Percentiles rank a stretch among this genome's conserved stretches.
phyloP scores from a whole-genome alignment of 2,797 vertebrate species.

The Prunella strophiata region DNA sequence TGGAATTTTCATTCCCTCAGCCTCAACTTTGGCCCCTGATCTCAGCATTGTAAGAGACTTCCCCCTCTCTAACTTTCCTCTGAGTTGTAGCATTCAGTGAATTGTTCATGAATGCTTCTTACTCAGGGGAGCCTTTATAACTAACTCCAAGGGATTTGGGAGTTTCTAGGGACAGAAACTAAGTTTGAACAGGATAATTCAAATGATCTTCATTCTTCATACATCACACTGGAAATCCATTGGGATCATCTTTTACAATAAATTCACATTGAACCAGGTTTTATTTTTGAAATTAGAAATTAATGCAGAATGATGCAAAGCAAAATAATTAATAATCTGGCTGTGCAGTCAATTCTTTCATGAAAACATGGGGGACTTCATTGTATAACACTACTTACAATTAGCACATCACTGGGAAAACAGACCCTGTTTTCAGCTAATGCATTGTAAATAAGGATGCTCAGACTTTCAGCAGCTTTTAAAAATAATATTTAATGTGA shows the following conservation, averaged over 20 bases:
- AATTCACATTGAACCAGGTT: neutral
- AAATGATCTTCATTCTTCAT: neutral
- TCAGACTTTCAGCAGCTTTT: neutral
- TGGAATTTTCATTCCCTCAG: neutral
- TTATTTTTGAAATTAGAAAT: neutral
- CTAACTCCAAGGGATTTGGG: neutral
- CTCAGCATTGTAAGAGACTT: neutral
- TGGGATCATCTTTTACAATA: neutral
- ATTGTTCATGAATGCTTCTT: accelerated
- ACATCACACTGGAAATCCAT: neutral
- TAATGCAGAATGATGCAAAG: neutral
- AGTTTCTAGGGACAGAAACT: neutral
- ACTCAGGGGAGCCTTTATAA: neutral
- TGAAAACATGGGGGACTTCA: neutral
- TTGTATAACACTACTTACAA: neutral
- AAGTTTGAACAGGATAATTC: neutral
- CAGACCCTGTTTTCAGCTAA: neutral
- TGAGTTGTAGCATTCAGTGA: neutral
- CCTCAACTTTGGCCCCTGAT: neutral
- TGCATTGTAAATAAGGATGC: neutral
- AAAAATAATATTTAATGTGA: neutral
- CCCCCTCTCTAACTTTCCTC: neutral
- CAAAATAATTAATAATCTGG: neutral
- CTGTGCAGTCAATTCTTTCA: neutral
- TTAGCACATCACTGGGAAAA: neutral